These are phyloP conservation scores for Copsychus sechellarum DNA, from an alignment of 2,113 vertebrate species.

Conservation along the genomic window DNA sequence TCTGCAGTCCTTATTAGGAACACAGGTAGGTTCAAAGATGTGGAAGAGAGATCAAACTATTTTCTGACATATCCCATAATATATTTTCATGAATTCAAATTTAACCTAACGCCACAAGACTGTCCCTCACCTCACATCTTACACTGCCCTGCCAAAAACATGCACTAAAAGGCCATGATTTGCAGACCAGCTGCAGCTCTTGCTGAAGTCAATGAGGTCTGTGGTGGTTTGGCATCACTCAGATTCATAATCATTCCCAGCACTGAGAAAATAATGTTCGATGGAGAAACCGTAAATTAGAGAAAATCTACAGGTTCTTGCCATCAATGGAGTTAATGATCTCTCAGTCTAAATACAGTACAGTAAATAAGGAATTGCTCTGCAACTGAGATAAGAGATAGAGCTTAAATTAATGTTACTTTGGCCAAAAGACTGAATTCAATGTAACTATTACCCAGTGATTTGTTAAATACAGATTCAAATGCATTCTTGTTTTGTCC, in stretches of 20 bases:
- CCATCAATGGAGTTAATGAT: not conserved
- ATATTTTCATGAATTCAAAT: not conserved
- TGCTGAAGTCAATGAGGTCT: not conserved
- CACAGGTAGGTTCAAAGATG: not conserved
- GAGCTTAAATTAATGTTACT: not conserved
- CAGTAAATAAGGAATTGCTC: not conserved
- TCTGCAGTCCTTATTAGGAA: not conserved
- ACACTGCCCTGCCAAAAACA: not conserved
- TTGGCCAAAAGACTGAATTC: not conserved
- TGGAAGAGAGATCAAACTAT: not conserved
- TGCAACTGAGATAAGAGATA: not conserved
- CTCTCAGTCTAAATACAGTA: not conserved
- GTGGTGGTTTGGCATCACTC: not conserved
- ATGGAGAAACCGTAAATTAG: not conserved
- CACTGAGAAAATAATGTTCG: not conserved
- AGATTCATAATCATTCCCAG: not conserved
- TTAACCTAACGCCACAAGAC: accelerated
- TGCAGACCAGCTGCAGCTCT: not conserved
- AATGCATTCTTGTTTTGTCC: not conserved
- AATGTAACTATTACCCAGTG: not conserved
- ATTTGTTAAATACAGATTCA: not conserved
- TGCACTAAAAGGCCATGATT: not conserved
- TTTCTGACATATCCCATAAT: not conserved
- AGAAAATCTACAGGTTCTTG: not conserved
- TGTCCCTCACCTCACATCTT: not conserved